Base-by-base conservation (phyloP, 1,140 invertebrate species). In the Ceratosolen fusciceps region DNA sequence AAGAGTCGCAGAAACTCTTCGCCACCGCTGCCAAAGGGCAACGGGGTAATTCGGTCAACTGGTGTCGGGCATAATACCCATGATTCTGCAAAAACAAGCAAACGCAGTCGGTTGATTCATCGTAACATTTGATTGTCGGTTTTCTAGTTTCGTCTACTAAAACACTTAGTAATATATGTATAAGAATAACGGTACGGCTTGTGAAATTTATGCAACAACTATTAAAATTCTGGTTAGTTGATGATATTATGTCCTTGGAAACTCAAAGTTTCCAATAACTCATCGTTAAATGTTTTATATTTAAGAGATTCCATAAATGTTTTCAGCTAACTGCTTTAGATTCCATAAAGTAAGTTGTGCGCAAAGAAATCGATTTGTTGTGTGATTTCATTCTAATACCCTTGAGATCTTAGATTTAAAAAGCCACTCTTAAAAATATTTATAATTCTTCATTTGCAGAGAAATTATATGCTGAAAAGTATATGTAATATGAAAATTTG, bases 1-100 rank as follows among this genome's bases (percentile, higher is more conserved):
- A 97, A 91, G 81, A 97, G 92, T 77, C 95, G 91, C 81, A 97
- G 91, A 87, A 97, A 97, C 85, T 97, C 96, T 84, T 95, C 94
- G 29, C 91, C 88, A 21, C 87, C 89, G 70, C 91, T 91, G 78
- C 90, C 87, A 74, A 93, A 93, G 7, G 92, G 92, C 68, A 94
- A 86, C n/a, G 93, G 93, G 10, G 94, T 94, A 77, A 94, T 91
- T 82, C 94, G 92, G 71, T 93, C 94, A 12, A 93, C 92, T 71
- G 92, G 89, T 71, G 89, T 87, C 75, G 89, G 86, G 82, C 96
- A 86, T 84, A 96, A 95, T 82, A 97, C 95, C 96, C 96, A 97
- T 74, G 96, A 96, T 89, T 97, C 96, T 97, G 91, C 14, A 91
- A 84, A 84, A 74, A 78, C 49, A 60, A 79, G 24, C 16, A 60